Evolutionary conservation across 2,797 vertebrate species (phyloP), one percentile per base, ranked within the genome.

Genomic region (Falco rusticolus): DNA sequence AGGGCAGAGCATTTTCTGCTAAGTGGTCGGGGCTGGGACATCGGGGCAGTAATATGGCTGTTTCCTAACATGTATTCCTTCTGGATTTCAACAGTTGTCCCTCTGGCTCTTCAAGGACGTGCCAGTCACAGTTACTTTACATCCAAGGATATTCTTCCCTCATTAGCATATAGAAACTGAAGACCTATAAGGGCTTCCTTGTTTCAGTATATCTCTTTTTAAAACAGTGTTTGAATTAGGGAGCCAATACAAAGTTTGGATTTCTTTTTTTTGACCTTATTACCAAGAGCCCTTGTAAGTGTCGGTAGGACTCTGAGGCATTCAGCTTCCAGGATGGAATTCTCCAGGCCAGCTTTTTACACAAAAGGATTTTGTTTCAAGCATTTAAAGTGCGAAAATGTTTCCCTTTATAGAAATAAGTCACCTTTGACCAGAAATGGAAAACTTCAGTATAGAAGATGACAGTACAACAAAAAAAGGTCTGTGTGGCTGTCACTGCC

Each of bases 321-420:
- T 87, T 95, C 59, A 37, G 33, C 31, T 93, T 68, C 39, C 34
- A 39, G 31, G 33, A 86, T 31, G 28, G 76, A 92, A 91, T 59
- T 91, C 90, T 96, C 82, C 28, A 77, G 71, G 75, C 56, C 19
- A 9, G 33, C 71, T 87, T 91, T 95, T 93, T 92, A 65, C 79
- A 4, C 82, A 86, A 84, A 94, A 71, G 57, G 84, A 54, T 87
- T 84, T 89, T 94, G 57, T 65, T 93, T 94, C 41, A 90, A 89
- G 59, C 69, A 50, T 64, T 87, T 93, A 12, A 96, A 84, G 95
- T 96, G 96, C 96, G 94, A 97, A 97, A 96, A 96, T 81, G 84
- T 91, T 97, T 94, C 96, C 6, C 2, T 95, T 95, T 96, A 88
- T 95, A 94, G 93, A 63, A 95, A 66, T 65, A 94, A 90, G 86